Conservation (phyloP, 2,888 invertebrate species). For the Parnassius glacialis region DNA sequence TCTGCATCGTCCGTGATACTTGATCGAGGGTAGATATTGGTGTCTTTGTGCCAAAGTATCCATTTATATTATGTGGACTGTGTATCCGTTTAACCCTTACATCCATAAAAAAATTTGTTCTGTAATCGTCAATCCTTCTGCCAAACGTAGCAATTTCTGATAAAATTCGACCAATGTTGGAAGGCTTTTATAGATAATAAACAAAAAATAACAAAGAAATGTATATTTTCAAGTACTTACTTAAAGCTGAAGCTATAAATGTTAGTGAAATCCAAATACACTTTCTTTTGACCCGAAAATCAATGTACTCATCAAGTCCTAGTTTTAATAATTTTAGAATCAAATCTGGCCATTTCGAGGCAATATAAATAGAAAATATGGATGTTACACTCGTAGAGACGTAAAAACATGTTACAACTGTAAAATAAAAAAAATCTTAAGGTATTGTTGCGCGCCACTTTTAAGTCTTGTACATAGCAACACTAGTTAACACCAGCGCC, state of each 20-base stretch:
- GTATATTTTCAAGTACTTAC: conserved; percentile 1
- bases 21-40: too few species aligned
- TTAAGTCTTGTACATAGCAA: too few species aligned
- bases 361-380: conserved; percentile 5
- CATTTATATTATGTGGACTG: too few species aligned
- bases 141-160: not conserved
- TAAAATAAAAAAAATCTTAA: not conserved
- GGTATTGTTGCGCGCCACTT: too few species aligned
- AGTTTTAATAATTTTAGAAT: conserved; percentile 6
- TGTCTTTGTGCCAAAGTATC: too few species aligned
- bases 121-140: not conserved
- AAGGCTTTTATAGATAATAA: not conserved
- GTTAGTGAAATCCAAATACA: conserved; percentile 11
- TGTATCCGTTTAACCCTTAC: too few species aligned
- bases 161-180: not conserved
- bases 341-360: conserved; percentile 16
- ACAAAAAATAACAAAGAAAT: not conserved
- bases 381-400: conserved; percentile 6
- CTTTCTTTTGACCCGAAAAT: conserved; percentile 4
- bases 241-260: not conserved
- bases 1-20: too few species aligned
- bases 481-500: too few species aligned
- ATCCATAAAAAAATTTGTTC: too few species aligned
- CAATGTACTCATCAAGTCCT: conserved; percentile 11
- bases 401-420: conserved; percentile 19